Conservation (phyloP, 92 coral and sea anemone genomes). For the Phenganax marumi region DNA sequence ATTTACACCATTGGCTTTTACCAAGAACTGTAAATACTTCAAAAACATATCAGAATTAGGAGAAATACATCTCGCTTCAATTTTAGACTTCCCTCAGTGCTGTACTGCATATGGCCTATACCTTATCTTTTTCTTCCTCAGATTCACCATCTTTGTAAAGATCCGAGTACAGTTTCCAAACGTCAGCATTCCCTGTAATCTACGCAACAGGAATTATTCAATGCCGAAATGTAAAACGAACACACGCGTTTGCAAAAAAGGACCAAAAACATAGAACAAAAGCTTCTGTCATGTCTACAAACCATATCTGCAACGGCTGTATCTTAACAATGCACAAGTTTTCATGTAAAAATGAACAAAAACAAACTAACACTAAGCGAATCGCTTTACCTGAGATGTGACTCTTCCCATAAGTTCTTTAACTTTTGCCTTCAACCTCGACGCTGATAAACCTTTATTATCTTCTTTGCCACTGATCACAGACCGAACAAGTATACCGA, state of each 20-base stretch:
- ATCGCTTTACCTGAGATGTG: slow-evolving; percentile 68
- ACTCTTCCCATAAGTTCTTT: slow-evolving; percentile 77
- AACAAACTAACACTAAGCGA: too few species aligned
- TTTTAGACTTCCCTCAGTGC: too few species aligned
- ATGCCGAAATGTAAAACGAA: background rate
- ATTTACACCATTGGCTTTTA: slow-evolving; percentile 79
- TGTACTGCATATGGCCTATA: background rate
- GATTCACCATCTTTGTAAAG: slow-evolving; percentile 67
- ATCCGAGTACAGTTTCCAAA: slow-evolving; percentile 93
- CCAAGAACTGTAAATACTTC: slow-evolving; percentile 76
- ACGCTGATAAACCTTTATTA: slow-evolving; percentile 71
- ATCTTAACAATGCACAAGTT: too few species aligned
- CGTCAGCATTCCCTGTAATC: slow-evolving; percentile 74
- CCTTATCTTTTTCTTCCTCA: slow-evolving; percentile 55
- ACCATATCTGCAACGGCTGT: too few species aligned
- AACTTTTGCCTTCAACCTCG: slow-evolving; percentile 62
- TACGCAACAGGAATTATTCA: slow-evolving; percentile 16
- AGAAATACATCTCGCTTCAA: background rate
- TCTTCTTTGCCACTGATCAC: slow-evolving; percentile 71
- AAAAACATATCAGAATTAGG: background rate
- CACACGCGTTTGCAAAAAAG: too few species aligned
- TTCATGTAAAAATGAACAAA: too few species aligned
- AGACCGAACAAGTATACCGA: slow-evolving; percentile 72
- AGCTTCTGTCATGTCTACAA: too few species aligned
- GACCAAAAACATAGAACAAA: too few species aligned